These are phyloP conservation scores for Falco columbarius DNA, from an alignment of 2,797 vertebrate genomes.

Conservation along the genomic window DNA sequence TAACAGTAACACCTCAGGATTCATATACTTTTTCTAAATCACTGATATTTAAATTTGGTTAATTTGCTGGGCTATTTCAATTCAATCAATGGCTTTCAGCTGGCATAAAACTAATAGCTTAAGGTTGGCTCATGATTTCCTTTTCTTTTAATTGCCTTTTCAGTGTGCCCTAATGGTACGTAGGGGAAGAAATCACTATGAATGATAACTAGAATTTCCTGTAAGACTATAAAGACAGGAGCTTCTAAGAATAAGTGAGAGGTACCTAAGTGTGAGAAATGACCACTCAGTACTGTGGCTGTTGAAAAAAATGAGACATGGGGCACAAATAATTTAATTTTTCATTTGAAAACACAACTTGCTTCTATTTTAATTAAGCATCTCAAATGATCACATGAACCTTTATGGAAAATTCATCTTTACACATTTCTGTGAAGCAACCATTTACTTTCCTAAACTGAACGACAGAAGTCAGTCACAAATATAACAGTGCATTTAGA, in stretches of 20 bases:
- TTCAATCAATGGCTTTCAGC: not conserved
- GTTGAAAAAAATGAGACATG: not conserved
- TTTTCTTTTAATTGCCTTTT: not conserved
- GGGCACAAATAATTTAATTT: not conserved
- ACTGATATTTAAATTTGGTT: not conserved
- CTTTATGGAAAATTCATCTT: not conserved
- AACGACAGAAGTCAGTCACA: not conserved
- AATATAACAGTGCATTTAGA: not conserved
- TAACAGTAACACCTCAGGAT: not conserved
- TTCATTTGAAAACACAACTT: not conserved
- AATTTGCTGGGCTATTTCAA: not conserved
- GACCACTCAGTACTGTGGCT: not conserved
- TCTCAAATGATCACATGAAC: not conserved
- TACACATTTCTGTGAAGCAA: not conserved
- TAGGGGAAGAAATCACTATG: not conserved
- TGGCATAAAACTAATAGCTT: not conserved
- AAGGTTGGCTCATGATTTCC: not conserved
- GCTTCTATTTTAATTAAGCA: not conserved
- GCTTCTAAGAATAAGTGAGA: not conserved
- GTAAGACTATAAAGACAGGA: not conserved
- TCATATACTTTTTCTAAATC: not conserved
- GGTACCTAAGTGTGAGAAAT: not conserved
- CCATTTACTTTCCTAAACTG: not conserved
- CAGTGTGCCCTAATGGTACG: not conserved
- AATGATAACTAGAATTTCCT: not conserved